phyloP scores from a whole-genome alignment of 2,113 vertebrate genomes.

The Stomatorhinus ivindoensis region DNA sequence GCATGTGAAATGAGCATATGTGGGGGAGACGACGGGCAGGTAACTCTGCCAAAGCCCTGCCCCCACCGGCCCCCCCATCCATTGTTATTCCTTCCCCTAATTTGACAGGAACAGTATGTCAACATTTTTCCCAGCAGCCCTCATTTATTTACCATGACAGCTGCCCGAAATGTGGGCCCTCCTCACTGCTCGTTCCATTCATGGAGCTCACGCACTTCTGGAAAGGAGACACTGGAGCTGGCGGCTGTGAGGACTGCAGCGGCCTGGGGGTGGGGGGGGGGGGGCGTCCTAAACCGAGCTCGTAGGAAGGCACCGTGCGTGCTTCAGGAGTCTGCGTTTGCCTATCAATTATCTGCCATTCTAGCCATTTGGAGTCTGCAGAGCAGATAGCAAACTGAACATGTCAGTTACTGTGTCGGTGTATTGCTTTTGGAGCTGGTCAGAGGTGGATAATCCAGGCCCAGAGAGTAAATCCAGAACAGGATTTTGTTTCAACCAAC shows the following conservation, averaged over 20 bases:
- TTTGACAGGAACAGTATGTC: slow-evolving; percentile 28
- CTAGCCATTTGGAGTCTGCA: background rate
- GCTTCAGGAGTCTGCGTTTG: background rate
- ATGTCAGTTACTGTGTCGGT: no score
- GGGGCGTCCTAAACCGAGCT: background rate
- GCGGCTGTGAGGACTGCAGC: background rate
- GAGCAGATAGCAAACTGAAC: background rate
- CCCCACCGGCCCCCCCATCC: background rate
- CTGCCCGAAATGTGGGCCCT: slow-evolving; percentile 41
- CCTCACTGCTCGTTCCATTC: slow-evolving; percentile 49
- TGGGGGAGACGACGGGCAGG: background rate
- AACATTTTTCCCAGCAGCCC: slow-evolving; percentile 15
- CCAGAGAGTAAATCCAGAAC: no score
- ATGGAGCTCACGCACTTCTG: slow-evolving; percentile 33
- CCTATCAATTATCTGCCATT: background rate
- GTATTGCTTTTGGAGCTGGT: no score
- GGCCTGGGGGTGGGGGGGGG: background rate
- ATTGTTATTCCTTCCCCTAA: slow-evolving; percentile 31
- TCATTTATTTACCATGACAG: slow-evolving; percentile 34
- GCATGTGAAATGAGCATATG: slow-evolving; percentile 6
- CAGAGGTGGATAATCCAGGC: no score
- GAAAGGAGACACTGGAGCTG: background rate
- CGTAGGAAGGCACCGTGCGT: background rate
- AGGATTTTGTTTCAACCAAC: no score
- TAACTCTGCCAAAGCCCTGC: background rate